A percentile compares a stretch with the other conserved stretches of the same genome.
phyloP scores from a whole-genome alignment of 2,797 vertebrate genomes.

The Rallus crepitans region DNA sequence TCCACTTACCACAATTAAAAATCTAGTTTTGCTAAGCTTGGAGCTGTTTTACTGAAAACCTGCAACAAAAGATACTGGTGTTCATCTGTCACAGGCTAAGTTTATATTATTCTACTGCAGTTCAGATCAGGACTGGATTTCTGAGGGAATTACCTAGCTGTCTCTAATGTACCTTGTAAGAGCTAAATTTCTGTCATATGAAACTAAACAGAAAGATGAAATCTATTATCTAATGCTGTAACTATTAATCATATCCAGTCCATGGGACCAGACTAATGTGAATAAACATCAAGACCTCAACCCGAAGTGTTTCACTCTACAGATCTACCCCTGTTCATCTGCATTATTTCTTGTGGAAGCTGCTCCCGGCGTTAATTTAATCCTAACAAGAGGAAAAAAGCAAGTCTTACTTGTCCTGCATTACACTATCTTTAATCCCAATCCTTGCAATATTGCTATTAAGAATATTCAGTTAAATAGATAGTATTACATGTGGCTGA shows the following conservation, averaged over 20 bases:
- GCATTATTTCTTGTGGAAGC: neutral
- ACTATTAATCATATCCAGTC: neutral
- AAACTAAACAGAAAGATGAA: neutral
- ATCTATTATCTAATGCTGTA: neutral
- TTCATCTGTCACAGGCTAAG: neutral
- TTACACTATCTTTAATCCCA: neutral
- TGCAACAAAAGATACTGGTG: neutral
- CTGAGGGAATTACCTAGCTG: neutral
- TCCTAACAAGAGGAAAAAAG: neutral
- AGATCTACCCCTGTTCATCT: neutral
- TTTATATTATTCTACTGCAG: neutral
- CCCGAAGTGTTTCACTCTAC: neutral
- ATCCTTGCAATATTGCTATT: neutral
- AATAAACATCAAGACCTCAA: neutral
- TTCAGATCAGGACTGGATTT: neutral
- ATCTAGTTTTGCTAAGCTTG: neutral
- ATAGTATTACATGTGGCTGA: neutral
- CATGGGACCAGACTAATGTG: neutral
- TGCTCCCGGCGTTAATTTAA: fast-evolving
- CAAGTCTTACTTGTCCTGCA: neutral
- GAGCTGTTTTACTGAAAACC: neutral
- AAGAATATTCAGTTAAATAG: neutral
- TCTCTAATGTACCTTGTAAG: neutral
- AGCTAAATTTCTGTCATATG: neutral
- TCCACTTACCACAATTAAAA: neutral